Evolutionary conservation across 1,140 invertebrate species (phyloP).

Genomic region (Palaemon carinicauda): DNA sequence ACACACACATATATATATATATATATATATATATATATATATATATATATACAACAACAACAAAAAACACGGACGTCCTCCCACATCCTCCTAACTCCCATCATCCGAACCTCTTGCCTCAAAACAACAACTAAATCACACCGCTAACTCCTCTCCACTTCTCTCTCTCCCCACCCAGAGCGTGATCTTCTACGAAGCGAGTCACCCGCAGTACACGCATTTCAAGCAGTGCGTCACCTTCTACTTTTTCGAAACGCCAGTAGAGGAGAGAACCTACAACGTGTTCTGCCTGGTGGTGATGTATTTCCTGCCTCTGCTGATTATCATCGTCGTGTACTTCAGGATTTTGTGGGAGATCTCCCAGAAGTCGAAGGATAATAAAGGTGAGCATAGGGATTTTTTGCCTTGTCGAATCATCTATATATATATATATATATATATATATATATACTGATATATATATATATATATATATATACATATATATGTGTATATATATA

Average conservation of each 20-base stretch:
- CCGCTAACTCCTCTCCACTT: not conserved
- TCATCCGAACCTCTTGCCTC: too few relatives aligned
- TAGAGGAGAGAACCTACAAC: conserved; percentile 78
- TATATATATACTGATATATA: too few relatives aligned
- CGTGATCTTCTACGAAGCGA: conserved; percentile 76
- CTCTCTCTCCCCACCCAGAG: conserved; percentile 70
- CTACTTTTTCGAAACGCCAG: conserved; percentile 72
- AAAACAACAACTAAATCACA: too few relatives aligned
- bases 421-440: too few relatives aligned
- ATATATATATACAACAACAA: not conserved
- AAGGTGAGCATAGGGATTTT: too few relatives aligned
- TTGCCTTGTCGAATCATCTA: too few relatives aligned
- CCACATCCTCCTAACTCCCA: too few relatives aligned
- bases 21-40: not conserved
- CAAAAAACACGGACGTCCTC: not conserved
- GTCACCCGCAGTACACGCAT: conserved; percentile 72
- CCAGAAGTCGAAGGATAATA: conserved; percentile 67
- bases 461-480: too few relatives aligned
- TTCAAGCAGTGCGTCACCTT: conserved; percentile 84
- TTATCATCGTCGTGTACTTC: conserved; percentile 78
- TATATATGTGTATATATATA: too few relatives aligned
- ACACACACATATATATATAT: not conserved
- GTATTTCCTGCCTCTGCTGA: conserved; percentile 78
- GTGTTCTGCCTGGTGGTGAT: conserved; percentile 78
- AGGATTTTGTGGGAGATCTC: conserved; percentile 80